Base-by-base conservation (phyloP, 1,140 invertebrate species). In the Drosophila malerkotliana region DNA sequence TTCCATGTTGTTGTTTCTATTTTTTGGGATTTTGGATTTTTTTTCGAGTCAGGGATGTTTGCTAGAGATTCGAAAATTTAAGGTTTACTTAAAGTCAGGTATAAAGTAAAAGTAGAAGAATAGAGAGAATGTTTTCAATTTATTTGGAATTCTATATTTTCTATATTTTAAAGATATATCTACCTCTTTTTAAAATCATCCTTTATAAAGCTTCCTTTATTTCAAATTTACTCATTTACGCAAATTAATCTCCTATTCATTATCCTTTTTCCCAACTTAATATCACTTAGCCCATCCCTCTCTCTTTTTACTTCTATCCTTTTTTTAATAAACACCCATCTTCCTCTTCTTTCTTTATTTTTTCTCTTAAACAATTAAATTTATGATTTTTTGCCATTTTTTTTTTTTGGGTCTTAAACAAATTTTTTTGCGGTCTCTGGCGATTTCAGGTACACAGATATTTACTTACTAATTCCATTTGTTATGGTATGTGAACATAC, bases 231-330 rank as follows among this genome's bases (percentile, higher is more conserved):
- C 10, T 12, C 34, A 10, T 4, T 68, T 68, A 68, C 55, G 64
- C 21, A 55, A 67, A 68, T 68, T 68, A 68, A 68, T 63, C 64
- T 47, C 68, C 55, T 55, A 66, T 68, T 68, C 55, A 39, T 28
- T 28, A 28, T 28, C 8, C 9, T 34, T 37, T 37, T 4, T 12
- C 34, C 10, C 1, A 37, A 1, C 34, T 37, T 37, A 37, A 37
- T 37, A 37, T 10, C 34, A 12, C 10, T 37, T 37, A 37, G 49
- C 32, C 26, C 28, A 30, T 24, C 2, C 3, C 18, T 34, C 45
- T 44, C 1, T 34, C 47, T 28, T 28, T 28, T 28, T 28, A 28
- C 6, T 7, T 28, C 26, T 28, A 1, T 18, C 10, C 51, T 8
- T 28, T 30, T 47, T n/a, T 14, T 7, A 3, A 2, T 32, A 12